phyloP scores from a whole-genome alignment of 64 coral and sea anemone species.

The Montipora capricornis region DNA sequence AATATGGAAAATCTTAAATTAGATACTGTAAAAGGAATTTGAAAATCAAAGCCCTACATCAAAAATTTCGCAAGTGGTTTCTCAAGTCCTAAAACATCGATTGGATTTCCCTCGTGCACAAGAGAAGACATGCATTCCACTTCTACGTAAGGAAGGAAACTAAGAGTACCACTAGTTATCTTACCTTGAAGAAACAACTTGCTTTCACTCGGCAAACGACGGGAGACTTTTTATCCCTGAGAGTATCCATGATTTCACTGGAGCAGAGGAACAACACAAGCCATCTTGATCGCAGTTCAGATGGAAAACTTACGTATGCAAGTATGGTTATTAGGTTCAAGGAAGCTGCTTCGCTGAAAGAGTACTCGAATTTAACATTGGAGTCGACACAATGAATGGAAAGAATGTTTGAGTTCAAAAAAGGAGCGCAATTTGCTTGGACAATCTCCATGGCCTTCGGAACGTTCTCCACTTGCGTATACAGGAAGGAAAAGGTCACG shows the following conservation, averaged over 20 bases:
- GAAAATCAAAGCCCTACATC: too few relatives aligned
- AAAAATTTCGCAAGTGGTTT: too few relatives aligned
- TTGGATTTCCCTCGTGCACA: too few relatives aligned
- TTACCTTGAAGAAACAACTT: constrained; percentile 4
- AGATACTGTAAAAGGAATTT: too few relatives aligned
- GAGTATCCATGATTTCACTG: background rate
- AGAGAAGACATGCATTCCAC: background rate
- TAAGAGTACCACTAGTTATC: background rate
- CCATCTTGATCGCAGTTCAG: background rate
- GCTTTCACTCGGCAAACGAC: background rate
- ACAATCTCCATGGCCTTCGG: background rate
- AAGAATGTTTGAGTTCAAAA: background rate
- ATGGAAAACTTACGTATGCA: background rate
- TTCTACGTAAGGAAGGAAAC: background rate
- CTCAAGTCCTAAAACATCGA: too few relatives aligned
- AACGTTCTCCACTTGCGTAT: background rate
- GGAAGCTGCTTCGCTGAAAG: background rate
- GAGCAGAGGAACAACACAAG: background rate
- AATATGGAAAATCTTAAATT: too few relatives aligned
- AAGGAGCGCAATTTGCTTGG: background rate
- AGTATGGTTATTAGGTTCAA: background rate
- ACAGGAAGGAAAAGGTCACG: background rate
- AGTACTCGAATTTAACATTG: background rate
- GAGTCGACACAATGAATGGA: background rate
- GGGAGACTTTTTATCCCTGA: background rate